Conservation (phyloP, 2,113 vertebrate species). For the Rhinoptilus africanus region DNA sequence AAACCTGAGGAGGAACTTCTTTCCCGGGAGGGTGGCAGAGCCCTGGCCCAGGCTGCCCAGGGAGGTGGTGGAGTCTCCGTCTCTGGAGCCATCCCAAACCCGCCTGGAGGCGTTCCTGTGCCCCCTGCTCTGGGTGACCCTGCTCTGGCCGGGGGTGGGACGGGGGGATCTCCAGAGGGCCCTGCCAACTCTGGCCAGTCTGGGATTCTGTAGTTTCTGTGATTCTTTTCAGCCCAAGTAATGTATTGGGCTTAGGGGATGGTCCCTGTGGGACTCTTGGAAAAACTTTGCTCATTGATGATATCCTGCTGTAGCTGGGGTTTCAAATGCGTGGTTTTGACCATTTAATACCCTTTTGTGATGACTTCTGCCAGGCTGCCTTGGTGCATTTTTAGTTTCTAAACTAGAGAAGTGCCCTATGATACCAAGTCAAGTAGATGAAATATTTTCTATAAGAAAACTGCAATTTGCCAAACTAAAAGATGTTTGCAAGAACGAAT, state of each 20-base stretch:
- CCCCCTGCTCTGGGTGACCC: neutral
- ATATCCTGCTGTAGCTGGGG: neutral
- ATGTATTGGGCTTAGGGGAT: neutral
- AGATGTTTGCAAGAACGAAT: neutral
- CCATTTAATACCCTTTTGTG: neutral
- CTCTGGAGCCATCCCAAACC: neutral
- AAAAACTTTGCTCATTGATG: neutral
- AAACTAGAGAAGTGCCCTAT: neutral
- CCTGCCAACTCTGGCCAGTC: no score
- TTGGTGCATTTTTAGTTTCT: neutral
- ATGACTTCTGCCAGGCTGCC: neutral
- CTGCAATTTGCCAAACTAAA: neutral
- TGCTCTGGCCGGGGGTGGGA: neutral
- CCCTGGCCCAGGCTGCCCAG: no score
- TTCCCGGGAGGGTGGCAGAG: no score
- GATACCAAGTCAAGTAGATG: neutral
- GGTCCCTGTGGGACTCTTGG: neutral
- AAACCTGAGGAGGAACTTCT: no score
- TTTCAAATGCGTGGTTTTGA: neutral
- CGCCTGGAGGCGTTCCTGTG: neutral
- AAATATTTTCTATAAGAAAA: neutral
- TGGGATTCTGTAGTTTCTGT: neutral
- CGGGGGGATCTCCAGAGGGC: neutral
- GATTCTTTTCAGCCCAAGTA: neutral
- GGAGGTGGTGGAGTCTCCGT: no score